Percentiles rank a stretch among this genome's conserved stretches.
These are phyloP conservation scores for Apomyelois bistriatella DNA, from an alignment of 2,888 invertebrate species.

Conservation along the genomic window DNA sequence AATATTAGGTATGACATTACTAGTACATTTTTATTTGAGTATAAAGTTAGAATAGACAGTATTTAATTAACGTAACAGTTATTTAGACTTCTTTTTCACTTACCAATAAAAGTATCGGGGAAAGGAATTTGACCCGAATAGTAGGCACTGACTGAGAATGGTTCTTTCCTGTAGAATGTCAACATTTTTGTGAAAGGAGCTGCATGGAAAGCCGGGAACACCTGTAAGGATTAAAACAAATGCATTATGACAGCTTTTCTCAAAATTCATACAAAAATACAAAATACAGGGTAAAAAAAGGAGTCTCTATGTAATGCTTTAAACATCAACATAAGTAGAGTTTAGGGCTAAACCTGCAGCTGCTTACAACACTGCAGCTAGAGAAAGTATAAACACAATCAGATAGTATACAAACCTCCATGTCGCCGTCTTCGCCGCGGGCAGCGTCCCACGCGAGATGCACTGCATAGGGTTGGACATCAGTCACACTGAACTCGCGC, in stretches of 20 bases:
- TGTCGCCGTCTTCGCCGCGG: slow-evolving; percentile 85
- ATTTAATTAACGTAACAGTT: no score
- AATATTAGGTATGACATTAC: no score
- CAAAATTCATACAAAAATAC: no score
- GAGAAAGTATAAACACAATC: background rate
- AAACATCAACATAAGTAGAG: no score
- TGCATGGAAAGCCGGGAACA: slow-evolving; percentile 93
- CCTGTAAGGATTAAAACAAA: slow-evolving; percentile 38
- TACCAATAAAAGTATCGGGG: slow-evolving; percentile 89
- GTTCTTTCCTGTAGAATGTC: slow-evolving; percentile 93
- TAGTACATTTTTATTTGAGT: no score
- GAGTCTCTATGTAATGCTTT: no score
- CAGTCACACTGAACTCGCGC: slow-evolving; percentile 95
- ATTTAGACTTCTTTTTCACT: slow-evolving; percentile 35
- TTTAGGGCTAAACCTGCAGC: no score
- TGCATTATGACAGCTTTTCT: background rate
- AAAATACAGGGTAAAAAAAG: no score
- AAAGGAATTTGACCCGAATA: slow-evolving; percentile 89
- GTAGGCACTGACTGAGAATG: slow-evolving; percentile 91
- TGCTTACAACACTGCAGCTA: background rate
- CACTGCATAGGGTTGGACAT: slow-evolving; percentile 94
- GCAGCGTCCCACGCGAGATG: slow-evolving; percentile 90
- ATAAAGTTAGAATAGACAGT: no score
- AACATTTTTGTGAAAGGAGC: slow-evolving; percentile 97
- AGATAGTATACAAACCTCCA: slow-evolving; percentile 81